Evolutionary conservation across 2,888 invertebrate genomes (phyloP), one percentile per base, ranked within the genome.

Genomic region (Acheta domesticus): DNA sequence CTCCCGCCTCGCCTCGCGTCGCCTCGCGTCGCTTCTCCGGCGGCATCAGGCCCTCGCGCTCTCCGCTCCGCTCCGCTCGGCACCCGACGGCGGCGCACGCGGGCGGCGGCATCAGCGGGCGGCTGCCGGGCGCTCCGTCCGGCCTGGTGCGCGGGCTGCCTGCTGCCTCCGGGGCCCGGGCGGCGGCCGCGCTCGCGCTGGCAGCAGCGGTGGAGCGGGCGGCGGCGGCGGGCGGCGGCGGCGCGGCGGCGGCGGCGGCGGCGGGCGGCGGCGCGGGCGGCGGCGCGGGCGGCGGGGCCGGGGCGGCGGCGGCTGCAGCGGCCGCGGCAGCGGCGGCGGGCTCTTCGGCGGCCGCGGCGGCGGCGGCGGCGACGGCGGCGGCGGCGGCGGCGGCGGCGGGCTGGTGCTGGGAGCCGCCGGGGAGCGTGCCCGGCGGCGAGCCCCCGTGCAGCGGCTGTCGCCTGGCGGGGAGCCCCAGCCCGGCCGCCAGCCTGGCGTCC

Each of bases 401-500:
- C 79, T 80, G 77, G 80, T 80, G 80, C 78, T 81, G 79, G 80
- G 81, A 49, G 77, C 76, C 77, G 78, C 49, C 49, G 75, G 73
- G 48, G 79, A 77, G 76, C 76, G 79, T 19, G 76, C 49, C 49
- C 62, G 73, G 48, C 80, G 78, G 76, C 76, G 79, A 20, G 76
- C 77, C 21, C 23, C 74, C 74, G 77, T n/a, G 49, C 62, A 78
- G 76, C 73, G 78, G 79, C 81, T 74, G 78, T 75, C 77, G 81
- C 76, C 77, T 78, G 74, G 79, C 80, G 80, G 80, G 81, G 80
- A 80, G 82, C 81, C 81, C 82, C 81, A 78, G 83, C 82, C 80
- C 83, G 81, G 82, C 82, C 83, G 73, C 82, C 82, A 78, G 75
- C 75, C 79, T 81, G 80, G 79, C 78, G 79, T 80, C 83, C 82